These are phyloP conservation scores for Protula sp. DNA, from an alignment of 2,888 invertebrate genomes.

Conservation along the genomic window DNA sequence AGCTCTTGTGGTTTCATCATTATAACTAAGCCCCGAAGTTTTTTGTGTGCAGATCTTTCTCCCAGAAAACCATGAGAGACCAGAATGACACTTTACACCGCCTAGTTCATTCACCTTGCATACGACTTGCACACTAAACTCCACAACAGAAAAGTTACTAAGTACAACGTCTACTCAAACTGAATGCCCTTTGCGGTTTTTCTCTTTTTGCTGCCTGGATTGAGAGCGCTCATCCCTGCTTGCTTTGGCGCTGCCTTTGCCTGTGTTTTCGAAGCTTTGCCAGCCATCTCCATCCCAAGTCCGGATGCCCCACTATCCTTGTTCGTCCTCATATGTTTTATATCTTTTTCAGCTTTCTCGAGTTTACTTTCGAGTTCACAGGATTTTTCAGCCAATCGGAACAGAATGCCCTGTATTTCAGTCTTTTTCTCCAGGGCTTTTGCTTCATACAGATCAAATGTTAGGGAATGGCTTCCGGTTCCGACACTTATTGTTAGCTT, in stretches of 20 bases:
- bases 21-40: too few species aligned
- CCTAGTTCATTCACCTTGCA: too few species aligned
- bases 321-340: slow-evolving; percentile 22
- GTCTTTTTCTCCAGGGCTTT: slow-evolving; percentile 40
- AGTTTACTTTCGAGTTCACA: slow-evolving; percentile 30
- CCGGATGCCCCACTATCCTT: slow-evolving; percentile 1
- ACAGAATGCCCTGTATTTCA: slow-evolving; percentile 38
- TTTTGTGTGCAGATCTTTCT: too few species aligned
- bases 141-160: too few species aligned
- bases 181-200: slow-evolving; percentile 45
- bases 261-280: slow-evolving; percentile 4
- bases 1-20: too few species aligned
- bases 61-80: too few species aligned
- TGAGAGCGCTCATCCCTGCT: slow-evolving; percentile 46
- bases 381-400: slow-evolving; percentile 34
- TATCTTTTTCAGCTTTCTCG: slow-evolving; percentile 31
- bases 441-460: slow-evolving; percentile 40
- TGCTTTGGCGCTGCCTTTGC: slow-evolving; percentile 35
- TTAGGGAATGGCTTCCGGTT: slow-evolving; percentile 29
- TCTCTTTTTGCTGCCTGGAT: slow-evolving; percentile 44
- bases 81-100: too few species aligned
- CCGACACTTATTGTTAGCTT: slow-evolving; percentile 38
- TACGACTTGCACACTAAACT: too few species aligned
- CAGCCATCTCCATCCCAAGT: slow-evolving; percentile 3
- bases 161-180: slow-evolving; percentile 30